These are phyloP conservation scores for Etheostoma nigrum DNA, from an alignment of 2,797 vertebrate species.

Conservation along the genomic window DNA sequence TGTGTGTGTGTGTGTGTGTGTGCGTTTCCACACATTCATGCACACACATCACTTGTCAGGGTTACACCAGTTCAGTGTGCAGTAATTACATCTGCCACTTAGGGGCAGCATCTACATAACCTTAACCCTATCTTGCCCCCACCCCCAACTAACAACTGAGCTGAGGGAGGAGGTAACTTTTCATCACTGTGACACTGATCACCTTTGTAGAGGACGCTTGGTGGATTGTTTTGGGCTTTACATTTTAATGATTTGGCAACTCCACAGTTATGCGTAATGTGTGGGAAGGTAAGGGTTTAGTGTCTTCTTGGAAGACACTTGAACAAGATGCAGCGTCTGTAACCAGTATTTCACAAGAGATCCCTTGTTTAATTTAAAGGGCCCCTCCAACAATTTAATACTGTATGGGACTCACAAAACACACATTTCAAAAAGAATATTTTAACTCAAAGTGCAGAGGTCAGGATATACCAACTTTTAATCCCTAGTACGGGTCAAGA, in stretches of 20 bases:
- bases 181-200: conserved; percentile 5
- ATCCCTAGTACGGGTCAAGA: too few species aligned
- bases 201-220: not conserved
- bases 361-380: conserved; percentile 1
- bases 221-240: conserved; percentile 1
- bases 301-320: conserved; percentile 30
- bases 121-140: conserved; percentile 72
- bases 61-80: conserved; percentile 80
- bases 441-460: too few species aligned
- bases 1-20: conserved; percentile 25
- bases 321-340: not conserved
- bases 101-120: conserved; percentile 89
- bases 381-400: not conserved
- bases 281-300: conserved; percentile 7
- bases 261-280: not conserved
- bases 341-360: not conserved
- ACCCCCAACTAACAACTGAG: not conserved
- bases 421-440: conserved; percentile 12
- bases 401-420: not conserved
- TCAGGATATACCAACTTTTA: too few species aligned
- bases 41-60: conserved; percentile 37
- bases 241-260: conserved; percentile 22
- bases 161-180: conserved; percentile 8
- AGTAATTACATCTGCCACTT: conserved; percentile 90
- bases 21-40: conserved; percentile 38